Conservation (phyloP, 2,113 vertebrate species). For the Casuarius casuarius region DNA sequence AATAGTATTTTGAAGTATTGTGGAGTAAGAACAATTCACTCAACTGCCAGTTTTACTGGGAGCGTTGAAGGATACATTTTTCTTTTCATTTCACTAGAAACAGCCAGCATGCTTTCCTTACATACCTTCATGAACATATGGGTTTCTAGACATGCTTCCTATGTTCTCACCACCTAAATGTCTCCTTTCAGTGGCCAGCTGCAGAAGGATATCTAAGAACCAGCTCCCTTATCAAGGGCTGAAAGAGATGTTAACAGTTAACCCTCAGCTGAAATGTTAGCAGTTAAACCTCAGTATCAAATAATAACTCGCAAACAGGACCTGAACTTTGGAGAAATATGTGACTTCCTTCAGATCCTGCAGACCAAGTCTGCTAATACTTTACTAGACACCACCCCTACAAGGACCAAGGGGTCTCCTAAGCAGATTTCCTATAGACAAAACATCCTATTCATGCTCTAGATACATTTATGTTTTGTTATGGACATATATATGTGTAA, state of each 20-base stretch:
- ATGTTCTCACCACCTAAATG: not conserved
- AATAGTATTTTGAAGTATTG: not conserved
- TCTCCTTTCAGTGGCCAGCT: not conserved
- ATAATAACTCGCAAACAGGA: not conserved
- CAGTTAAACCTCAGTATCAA: not conserved
- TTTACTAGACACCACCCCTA: not conserved
- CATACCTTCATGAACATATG: rapidly evolving
- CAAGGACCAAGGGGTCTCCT: not conserved
- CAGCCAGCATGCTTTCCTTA: not conserved
- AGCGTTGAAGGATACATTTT: not conserved
- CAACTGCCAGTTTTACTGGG: rapidly evolving
- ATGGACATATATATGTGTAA: not conserved
- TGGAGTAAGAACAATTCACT: not conserved
- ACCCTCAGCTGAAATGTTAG: not conserved
- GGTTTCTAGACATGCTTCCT: not conserved
- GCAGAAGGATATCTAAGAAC: not conserved
- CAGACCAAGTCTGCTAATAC: not conserved
- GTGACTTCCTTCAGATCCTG: not conserved
- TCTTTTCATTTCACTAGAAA: not conserved
- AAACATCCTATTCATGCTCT: not conserved
- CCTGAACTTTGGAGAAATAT: not conserved
- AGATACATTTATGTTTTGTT: not conserved
- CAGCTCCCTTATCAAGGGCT: not conserved
- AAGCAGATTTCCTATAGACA: not conserved
- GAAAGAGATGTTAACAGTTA: not conserved